Evolutionary conservation across 2,888 invertebrate species (phyloP).

Genomic region (Patella depressa): DNA sequence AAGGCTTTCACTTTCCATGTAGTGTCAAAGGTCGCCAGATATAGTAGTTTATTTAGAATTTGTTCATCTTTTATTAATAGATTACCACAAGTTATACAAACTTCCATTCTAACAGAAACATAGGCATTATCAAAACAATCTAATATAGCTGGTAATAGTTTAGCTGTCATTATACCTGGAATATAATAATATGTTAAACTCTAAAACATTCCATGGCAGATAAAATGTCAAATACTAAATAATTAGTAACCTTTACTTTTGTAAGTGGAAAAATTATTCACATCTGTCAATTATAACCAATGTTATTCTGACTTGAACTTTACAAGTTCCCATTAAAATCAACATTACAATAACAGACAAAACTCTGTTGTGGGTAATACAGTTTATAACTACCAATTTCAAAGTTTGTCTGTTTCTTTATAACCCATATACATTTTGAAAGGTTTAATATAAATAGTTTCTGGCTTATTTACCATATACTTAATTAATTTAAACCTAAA

Average conservation of each 20-base stretch:
- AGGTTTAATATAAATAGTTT: too few species aligned
- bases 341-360: too few species aligned
- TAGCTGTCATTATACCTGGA: constrained; percentile 71
- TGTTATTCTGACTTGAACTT: too few species aligned
- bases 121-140: constrained; percentile 68
- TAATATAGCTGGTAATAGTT: constrained; percentile 68
- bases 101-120: constrained; percentile 67
- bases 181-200: constrained; percentile 13
- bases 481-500: too few species aligned
- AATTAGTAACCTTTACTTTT: background rate
- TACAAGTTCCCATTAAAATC: too few species aligned
- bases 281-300: too few species aligned
- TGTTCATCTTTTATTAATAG: constrained; percentile 64
- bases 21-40: constrained; percentile 68
- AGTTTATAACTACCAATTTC: too few species aligned
- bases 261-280: background rate
- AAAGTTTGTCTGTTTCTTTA: too few species aligned
- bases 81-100: constrained; percentile 66
- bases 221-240: background rate
- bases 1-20: constrained; percentile 71
- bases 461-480: too few species aligned
- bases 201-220: background rate
- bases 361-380: too few species aligned
- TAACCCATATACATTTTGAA: too few species aligned
- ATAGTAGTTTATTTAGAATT: constrained; percentile 61